Percentiles rank a stretch among this genome's conserved stretches.
These are phyloP conservation scores for Podotricha telesiphe DNA, from an alignment of 2,888 invertebrate genomes.

Conservation along the genomic window DNA sequence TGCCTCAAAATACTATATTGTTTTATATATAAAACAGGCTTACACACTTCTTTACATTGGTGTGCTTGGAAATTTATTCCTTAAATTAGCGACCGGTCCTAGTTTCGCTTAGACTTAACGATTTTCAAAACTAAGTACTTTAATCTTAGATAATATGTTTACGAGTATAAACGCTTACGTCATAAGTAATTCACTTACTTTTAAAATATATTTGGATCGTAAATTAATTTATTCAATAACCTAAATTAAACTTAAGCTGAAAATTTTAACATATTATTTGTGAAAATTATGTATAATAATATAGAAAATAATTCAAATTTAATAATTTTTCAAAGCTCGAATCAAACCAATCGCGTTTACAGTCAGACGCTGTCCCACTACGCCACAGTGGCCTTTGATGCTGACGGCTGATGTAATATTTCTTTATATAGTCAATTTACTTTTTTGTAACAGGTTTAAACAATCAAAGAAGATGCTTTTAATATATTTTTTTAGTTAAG, in stretches of 20 bases:
- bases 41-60: background rate
- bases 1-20: too few relatives aligned
- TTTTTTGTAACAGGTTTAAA: too few relatives aligned
- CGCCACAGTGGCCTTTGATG: too few relatives aligned
- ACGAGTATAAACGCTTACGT: slow-evolving; percentile 15
- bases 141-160: slow-evolving; percentile 23
- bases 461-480: too few relatives aligned
- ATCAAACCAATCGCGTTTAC: too few relatives aligned
- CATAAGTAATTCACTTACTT: slow-evolving; percentile 4
- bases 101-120: slow-evolving; percentile 19
- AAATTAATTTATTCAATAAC: background rate
- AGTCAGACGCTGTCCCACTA: too few relatives aligned
- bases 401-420: too few relatives aligned
- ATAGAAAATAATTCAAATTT: background rate
- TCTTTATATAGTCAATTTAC: too few relatives aligned
- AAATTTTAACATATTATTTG: background rate
- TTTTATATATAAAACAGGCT: background rate
- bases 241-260: background rate
- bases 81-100: slow-evolving; percentile 17
- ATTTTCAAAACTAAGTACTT: slow-evolving; percentile 14
- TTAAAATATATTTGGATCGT: slow-evolving; percentile 5
- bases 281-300: background rate
- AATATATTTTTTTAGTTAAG: too few relatives aligned
- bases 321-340: too few relatives aligned
- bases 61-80: slow-evolving; percentile 9